Percentiles rank a stretch among this genome's conserved stretches.
These are phyloP conservation scores for Drosophila subpulchrella DNA, from an alignment of 1,140 invertebrate genomes.

Conservation along the genomic window DNA sequence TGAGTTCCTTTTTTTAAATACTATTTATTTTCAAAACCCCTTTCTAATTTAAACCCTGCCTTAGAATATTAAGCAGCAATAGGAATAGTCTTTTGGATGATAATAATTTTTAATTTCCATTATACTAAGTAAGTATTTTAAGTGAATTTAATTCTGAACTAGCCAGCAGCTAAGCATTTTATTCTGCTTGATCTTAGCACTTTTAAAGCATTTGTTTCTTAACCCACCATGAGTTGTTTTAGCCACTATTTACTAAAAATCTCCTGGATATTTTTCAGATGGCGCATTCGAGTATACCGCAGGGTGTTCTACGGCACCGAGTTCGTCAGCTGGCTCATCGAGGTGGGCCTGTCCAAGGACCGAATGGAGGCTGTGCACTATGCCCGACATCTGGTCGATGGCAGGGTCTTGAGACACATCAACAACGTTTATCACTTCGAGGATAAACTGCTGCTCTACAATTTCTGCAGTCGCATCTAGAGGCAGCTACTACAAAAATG, in stretches of 20 bases:
- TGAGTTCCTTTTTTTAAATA: not conserved
- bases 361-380: constrained; percentile 92
- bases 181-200: not conserved
- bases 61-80: constrained; percentile 29
- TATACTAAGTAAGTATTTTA: constrained; percentile 14
- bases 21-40: not conserved
- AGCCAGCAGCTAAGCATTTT: not conserved
- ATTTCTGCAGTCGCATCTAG: constrained; percentile 86
- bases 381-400: constrained; percentile 92
- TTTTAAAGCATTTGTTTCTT: not conserved
- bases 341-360: constrained; percentile 90
- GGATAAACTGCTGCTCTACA: constrained; percentile 89
- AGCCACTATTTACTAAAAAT: not conserved
- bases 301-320: constrained; percentile 93
- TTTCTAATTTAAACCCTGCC: constrained; percentile 3
- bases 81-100: constrained; percentile 21
- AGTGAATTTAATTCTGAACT: not conserved
- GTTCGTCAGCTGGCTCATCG: constrained; percentile 94
- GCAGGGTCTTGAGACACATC: constrained; percentile 93
- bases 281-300: constrained; percentile 90
- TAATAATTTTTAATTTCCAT: constrained; percentile 22
- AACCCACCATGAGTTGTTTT: not conserved
- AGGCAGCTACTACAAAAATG: constrained; percentile 9
- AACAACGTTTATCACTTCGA: constrained; percentile 92
- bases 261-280: constrained; percentile 80